Conservation (phyloP, 2,113 vertebrate species). For the Atractosteus spatula region DNA sequence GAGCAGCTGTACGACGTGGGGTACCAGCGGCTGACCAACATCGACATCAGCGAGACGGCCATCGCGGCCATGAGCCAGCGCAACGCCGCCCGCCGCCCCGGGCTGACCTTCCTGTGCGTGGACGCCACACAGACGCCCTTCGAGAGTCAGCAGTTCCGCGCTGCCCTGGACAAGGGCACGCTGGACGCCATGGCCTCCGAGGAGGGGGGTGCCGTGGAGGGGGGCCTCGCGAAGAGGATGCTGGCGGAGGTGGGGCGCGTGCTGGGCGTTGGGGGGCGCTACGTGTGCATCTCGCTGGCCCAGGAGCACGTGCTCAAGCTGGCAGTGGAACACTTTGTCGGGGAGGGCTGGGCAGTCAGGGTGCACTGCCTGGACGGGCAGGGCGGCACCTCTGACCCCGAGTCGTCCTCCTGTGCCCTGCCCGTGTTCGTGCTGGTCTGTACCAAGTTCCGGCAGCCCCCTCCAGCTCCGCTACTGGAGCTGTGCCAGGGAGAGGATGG, state of each 20-base stretch:
- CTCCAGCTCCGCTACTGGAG: constrained; percentile 78
- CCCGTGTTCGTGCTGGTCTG: constrained; percentile 87
- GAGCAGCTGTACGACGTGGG: constrained; percentile 89
- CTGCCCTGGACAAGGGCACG: constrained; percentile 88
- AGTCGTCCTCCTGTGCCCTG: constrained; percentile 67
- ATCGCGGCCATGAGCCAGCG: constrained; percentile 85
- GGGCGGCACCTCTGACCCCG: constrained; percentile 36
- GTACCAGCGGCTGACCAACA: constrained; percentile 81
- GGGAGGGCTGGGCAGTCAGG: constrained; percentile 83
- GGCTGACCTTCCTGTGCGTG: constrained; percentile 79
- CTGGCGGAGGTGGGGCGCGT: constrained; percentile 83
- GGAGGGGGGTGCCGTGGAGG: constrained; percentile 57
- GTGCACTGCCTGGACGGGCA: constrained; percentile 76
- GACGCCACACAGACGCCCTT: constrained; percentile 85
- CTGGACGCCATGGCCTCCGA: constrained; percentile 85
- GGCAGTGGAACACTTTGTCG: constrained; percentile 79
- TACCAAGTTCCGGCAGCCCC: constrained; percentile 83
- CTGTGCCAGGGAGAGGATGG: constrained; percentile 81
- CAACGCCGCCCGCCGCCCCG: constrained; percentile 67
- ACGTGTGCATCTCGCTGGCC: constrained; percentile 90
- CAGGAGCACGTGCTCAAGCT: constrained; percentile 84
- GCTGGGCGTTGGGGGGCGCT: constrained; percentile 82
- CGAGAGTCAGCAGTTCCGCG: constrained; percentile 76
- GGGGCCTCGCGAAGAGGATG: constrained; percentile 70
- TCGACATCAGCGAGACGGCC: constrained; percentile 84